These are phyloP conservation scores for Dysmachus trigonus DNA, from an alignment of 2,888 invertebrate genomes.

Conservation along the genomic window DNA sequence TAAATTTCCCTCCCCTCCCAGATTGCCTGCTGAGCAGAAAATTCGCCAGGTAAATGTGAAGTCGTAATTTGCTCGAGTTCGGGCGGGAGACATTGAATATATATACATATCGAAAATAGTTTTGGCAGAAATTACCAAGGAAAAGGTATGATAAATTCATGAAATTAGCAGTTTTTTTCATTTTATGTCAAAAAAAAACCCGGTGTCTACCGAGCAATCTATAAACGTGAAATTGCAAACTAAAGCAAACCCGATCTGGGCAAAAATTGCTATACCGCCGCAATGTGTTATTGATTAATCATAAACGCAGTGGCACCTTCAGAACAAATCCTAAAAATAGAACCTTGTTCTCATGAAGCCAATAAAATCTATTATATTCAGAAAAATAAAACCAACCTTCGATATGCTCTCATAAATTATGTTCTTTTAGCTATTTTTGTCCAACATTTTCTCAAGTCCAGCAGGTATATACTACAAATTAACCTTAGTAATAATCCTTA, in stretches of 20 bases:
- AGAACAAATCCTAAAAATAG: neutral
- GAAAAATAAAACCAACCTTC: neutral
- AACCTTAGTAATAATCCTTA: no score
- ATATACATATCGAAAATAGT: neutral
- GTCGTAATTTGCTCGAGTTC: neutral
- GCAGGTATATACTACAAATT: no score
- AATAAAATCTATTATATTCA: neutral
- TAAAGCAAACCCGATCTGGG: neutral
- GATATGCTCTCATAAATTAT: neutral
- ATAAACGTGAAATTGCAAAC: neutral
- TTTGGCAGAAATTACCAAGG: neutral
- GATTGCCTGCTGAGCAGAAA: neutral
- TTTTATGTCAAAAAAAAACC: neutral
- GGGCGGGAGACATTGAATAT: neutral
- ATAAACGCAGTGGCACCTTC: neutral
- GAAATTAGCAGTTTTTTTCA: neutral
- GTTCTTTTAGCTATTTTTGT: no score
- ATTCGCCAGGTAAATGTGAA: neutral
- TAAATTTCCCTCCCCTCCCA: neutral
- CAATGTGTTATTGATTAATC: neutral
- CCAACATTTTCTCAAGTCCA: neutral
- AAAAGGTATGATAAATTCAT: neutral
- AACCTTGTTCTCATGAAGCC: neutral
- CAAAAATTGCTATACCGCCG: neutral
- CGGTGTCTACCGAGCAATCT: neutral